Evolutionary conservation across 2,888 invertebrate genomes (phyloP).

Genomic region (Drosophila maculinotata): DNA sequence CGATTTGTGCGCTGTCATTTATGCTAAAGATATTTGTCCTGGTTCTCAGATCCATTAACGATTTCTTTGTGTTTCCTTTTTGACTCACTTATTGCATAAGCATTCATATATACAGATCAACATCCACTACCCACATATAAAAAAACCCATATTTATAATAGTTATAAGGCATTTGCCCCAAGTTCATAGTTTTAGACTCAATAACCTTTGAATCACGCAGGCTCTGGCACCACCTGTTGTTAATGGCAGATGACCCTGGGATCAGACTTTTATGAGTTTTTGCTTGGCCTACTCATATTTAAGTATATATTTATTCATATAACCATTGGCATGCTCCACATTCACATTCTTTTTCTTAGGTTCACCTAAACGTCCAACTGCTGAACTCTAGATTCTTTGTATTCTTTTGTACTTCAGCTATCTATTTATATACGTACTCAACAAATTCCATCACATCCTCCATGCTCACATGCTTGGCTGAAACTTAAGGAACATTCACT

Average conservation of each 20-base stretch:
- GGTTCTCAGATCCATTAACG: neutral
- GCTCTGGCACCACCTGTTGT: too few relatives aligned
- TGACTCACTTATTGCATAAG: too few relatives aligned
- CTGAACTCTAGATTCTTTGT: slow-evolving; percentile 2
- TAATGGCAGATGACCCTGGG: too few relatives aligned
- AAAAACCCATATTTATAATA: too few relatives aligned
- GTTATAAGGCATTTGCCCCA: too few relatives aligned
- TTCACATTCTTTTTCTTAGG: neutral
- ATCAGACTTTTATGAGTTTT: too few relatives aligned
- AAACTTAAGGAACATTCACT: neutral
- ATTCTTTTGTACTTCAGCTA: neutral
- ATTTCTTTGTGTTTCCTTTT: neutral
- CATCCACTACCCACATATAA: too few relatives aligned
- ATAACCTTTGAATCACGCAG: too few relatives aligned
- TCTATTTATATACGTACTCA: neutral
- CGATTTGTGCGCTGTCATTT: neutral
- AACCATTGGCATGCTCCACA: neutral
- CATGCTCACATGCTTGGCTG: neutral
- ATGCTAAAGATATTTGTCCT: neutral
- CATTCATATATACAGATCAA: too few relatives aligned
- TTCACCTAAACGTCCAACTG: neutral
- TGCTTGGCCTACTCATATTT: too few relatives aligned
- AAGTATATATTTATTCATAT: too few relatives aligned
- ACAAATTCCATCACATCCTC: neutral
- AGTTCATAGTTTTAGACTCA: too few relatives aligned